Evolutionary conservation across 1,140 invertebrate species (phyloP), one percentile per base, ranked within the genome.

Genomic region (Trichonephila inaurata): DNA sequence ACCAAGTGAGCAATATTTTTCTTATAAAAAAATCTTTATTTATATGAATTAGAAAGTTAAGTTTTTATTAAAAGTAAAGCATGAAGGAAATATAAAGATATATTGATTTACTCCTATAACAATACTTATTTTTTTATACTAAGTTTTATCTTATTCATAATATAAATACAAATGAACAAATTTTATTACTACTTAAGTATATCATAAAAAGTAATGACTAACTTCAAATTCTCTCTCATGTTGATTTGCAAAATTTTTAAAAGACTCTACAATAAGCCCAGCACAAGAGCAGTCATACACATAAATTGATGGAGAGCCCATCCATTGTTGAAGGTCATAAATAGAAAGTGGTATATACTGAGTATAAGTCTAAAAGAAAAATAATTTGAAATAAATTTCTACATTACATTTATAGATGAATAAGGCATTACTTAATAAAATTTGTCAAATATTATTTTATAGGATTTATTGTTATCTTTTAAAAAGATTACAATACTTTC

Each of bases 201-300:
- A n/a, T 8, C 0, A 44, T 19, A 66, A 24, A 83, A 60, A 14
- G 21, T 62, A 16, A 86, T 86, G 2, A 69, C 90, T 94, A 95
- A 98, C 97, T 96, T 98, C 97, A 95, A 97, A 97, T 96, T 99
- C 98, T 94, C 97, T 97, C 96, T 99, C 98, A 95, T 99, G 98
- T 95, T 99, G 98, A 66, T 97, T 97, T 16, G 98, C 98, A 96
- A 99, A 99, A 95, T 97, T 97, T 95, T 98, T 97, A 96, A 99
- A 99, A 69, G 98, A 97, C 91, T 99, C 98, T 58, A 99, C 97
- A 95, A 99, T 99, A 89, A 99, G 98, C 69, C 99, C 99, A 16
- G 99, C 99, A 97, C 99, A 99, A 51, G 98, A 99, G 96, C 99
- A 99, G 96, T 99, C 99, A 96, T 99, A 99, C 14, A 99, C 99